A percentile compares a stretch with the other conserved stretches of the same genome.
Conservation (phyloP, 2,797 vertebrate genomes). For the Ambastaia sidthimunki region DNA sequence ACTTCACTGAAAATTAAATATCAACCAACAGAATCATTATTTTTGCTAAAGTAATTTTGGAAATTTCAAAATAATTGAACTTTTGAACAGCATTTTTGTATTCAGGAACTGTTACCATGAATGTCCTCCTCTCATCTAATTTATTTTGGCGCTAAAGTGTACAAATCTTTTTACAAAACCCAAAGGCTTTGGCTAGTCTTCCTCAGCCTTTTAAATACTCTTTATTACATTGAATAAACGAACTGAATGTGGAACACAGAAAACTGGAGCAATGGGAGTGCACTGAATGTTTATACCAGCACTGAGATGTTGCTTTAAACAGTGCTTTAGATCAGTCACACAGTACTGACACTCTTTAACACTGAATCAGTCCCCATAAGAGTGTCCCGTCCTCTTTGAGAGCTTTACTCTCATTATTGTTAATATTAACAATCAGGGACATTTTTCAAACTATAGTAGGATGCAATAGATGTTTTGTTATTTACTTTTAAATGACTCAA, state of each 20-base stretch:
- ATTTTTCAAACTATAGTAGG: constrained; percentile 67
- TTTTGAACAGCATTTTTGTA: too few species aligned
- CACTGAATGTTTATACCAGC: neutral
- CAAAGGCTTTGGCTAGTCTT: neutral
- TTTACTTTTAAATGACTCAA: constrained; percentile 68
- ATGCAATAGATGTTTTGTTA: constrained; percentile 52
- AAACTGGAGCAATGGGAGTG: neutral
- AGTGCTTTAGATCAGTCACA: neutral
- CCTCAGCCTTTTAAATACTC: neutral
- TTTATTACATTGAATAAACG: neutral
- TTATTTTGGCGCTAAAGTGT: neutral
- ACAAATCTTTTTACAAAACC: neutral
- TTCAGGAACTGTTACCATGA: too few species aligned
- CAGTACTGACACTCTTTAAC: constrained; percentile 4
- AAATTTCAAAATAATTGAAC: neutral
- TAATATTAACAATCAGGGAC: constrained; percentile 68
- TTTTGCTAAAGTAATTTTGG: constrained; percentile 44
- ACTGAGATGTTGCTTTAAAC: neutral
- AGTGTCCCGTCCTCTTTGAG: constrained; percentile 27
- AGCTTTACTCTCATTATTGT: constrained; percentile 41
- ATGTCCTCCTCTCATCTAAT: neutral
- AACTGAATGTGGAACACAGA: constrained; percentile 27
- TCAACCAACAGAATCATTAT: constrained; percentile 31
- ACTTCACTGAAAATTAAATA: constrained; percentile 42
- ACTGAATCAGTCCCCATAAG: too few species aligned